phyloP scores from a whole-genome alignment of 1,140 invertebrate species.

The Mercenaria mercenaria region DNA sequence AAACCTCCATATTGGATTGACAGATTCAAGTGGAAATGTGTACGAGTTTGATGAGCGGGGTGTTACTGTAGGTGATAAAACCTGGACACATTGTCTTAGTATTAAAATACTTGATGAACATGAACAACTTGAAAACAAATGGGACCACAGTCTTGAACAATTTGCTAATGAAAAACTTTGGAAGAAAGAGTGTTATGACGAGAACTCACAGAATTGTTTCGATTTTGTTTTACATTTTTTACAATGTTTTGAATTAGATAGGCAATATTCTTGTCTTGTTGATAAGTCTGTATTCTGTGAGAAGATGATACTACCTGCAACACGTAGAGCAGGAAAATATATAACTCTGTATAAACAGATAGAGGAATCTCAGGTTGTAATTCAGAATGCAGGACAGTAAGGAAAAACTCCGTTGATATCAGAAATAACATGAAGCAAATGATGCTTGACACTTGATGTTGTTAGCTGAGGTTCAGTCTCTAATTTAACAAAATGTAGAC shows the following conservation, averaged over 20 bases:
- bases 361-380: not conserved
- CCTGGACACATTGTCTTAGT: constrained; percentile 47
- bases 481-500: too few species aligned
- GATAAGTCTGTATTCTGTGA: constrained; percentile 49
- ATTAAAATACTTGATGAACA: not conserved
- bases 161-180: not conserved
- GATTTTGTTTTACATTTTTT: constrained; percentile 51
- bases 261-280: constrained; percentile 10
- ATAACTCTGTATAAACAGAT: constrained; percentile 54
- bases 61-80: constrained; percentile 11
- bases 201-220: constrained; percentile 45
- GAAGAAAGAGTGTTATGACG: constrained; percentile 32
- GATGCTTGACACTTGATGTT: too few species aligned
- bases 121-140: not conserved
- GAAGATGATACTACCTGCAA: constrained; percentile 35
- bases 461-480: too few species aligned
- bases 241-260: not conserved
- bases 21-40: constrained; percentile 40
- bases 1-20: constrained; percentile 58
- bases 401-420: too few species aligned
- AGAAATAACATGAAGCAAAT: too few species aligned
- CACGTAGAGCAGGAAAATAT: constrained; percentile 41
- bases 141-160: not conserved
- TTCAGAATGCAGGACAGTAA: not conserved
- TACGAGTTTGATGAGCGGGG: constrained; percentile 60